Evolutionary conservation across 53 echinoderm and acorn worm genomes (phyloP).

Genomic region (Glandiceps talaboti): DNA sequence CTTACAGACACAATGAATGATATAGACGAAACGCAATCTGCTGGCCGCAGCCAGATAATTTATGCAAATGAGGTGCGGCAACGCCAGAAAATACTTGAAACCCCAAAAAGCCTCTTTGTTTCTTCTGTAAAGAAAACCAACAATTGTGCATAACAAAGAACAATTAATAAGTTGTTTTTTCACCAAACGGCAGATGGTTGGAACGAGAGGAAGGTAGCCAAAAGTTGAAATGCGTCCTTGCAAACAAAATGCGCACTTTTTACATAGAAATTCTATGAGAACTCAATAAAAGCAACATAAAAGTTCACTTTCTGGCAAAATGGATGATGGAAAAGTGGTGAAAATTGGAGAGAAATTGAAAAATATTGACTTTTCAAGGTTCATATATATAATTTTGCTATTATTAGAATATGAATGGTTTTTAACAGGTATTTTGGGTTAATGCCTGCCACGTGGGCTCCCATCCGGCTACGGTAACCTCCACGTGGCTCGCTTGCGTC

Average conservation of each 20-base stretch:
- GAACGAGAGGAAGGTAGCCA: background rate
- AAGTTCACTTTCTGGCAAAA: background rate
- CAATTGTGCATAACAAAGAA: conserved; percentile 16
- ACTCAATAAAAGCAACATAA: background rate
- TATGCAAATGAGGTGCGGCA: conserved; percentile 1
- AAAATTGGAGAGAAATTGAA: conserved; percentile 1
- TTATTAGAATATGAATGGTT: conserved; percentile 47
- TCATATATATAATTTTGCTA: conserved; percentile 40
- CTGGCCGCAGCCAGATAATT: conserved; percentile 1
- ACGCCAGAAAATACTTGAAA: conserved; percentile 5
- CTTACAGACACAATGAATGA: background rate
- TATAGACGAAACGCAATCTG: background rate
- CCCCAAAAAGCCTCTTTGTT: conserved; percentile 8
- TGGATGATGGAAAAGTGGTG: background rate
- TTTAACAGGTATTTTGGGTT: conserved; percentile 31
- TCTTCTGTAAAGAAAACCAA: background rate
- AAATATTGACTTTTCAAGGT: conserved; percentile 27
- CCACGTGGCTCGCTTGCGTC: conserved; percentile 30
- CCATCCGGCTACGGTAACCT: conserved; percentile 17
- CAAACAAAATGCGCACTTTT: background rate
- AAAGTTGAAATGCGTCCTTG: background rate
- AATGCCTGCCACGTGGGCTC: conserved; percentile 28
- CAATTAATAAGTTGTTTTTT: conserved; percentile 21
- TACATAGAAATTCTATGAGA: background rate
- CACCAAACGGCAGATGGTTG: conserved; percentile 38